Evolutionary conservation across 1,140 invertebrate genomes (phyloP), one percentile per base, ranked within the genome.

Genomic region (Bacillus rossius): DNA sequence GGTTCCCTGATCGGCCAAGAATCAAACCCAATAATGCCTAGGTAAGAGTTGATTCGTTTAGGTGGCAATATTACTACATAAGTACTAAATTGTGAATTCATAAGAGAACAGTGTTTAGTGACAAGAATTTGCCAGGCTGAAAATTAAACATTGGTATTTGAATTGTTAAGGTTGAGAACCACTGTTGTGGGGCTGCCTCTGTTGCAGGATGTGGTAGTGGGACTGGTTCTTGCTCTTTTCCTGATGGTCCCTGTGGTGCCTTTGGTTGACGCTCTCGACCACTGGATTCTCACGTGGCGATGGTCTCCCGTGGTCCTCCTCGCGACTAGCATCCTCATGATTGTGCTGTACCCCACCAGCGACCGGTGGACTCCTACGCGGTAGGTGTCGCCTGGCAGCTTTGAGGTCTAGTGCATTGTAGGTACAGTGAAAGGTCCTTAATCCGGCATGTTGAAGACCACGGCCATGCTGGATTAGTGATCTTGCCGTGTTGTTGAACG

Each of bases 321-420:
- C 7, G 64, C 76, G 3, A 66, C 84, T 48, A 84, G 84, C 16
- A 79, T 92, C 54, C 68, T 81, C 1, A 75, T 85, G 47, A 83
- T 90, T 53, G 73, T 86, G 55, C 85, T 85, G 69, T 85, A 90
- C 73, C 86, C 89, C 2, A 81, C 81, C 50, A 84, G 85, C 42
- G 83, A 86, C 55, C 85, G 82, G 61, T 91, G 89, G 88, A 91
- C 89, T 19, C 89, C 89, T 16, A 91, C 90, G 22, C 86, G 87
- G 87, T 85, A 79, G 71, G 60, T 68, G 17, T 42, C 3, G 38
- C 8, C 26, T 22, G n/a, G n/a, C n/a, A n/a, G n/a, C n/a, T n/a
- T n/a, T n/a, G n/a, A n/a, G n/a, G n/a, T n/a, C n/a, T n/a, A n/a
- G n/a, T n/a, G n/a, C n/a, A n/a, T n/a, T n/a, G n/a, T n/a, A n/a